These are phyloP conservation scores for Eumaeus atala DNA, from an alignment of 1,140 invertebrate species.

Conservation along the genomic window DNA sequence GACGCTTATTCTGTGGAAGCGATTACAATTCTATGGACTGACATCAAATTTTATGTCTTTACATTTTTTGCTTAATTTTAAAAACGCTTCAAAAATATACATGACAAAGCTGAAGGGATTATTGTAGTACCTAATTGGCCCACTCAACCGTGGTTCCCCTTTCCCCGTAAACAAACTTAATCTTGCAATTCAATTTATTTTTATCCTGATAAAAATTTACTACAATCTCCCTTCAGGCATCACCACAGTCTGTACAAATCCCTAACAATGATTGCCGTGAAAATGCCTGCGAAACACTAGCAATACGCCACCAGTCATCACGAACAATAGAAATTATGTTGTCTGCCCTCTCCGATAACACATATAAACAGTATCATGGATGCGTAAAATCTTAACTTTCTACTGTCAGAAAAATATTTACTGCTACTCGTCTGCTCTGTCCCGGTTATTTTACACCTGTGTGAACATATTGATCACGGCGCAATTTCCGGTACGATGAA, in stretches of 20 bases:
- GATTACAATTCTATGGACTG: no score
- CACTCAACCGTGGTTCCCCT: no score
- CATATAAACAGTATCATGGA: constrained; percentile 1
- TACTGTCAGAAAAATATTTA: constrained; percentile 1
- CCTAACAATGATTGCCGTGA: constrained; percentile 6
- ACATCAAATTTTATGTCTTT: no score
- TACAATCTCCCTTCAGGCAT: neutral
- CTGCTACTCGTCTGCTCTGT: neutral
- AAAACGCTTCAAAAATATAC: neutral
- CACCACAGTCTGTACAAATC: constrained; percentile 1
- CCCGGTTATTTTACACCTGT: constrained; percentile 4
- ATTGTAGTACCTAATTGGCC: no score
- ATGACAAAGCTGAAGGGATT: neutral
- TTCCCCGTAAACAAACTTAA: neutral
- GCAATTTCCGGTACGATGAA: neutral
- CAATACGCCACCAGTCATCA: neutral
- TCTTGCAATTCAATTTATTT: neutral
- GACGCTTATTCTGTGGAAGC: no score
- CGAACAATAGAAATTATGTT: constrained; percentile 1
- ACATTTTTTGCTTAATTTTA: no score
- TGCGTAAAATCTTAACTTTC: neutral
- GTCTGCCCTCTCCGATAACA: constrained; percentile 3
- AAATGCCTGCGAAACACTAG: neutral
- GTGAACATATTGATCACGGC: neutral
- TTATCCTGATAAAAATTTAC: constrained; percentile 3